A percentile compares a stretch with the other conserved stretches of the same genome.
Conservation (phyloP, 2,113 vertebrate genomes). For the Thoracochromis brauschi region DNA sequence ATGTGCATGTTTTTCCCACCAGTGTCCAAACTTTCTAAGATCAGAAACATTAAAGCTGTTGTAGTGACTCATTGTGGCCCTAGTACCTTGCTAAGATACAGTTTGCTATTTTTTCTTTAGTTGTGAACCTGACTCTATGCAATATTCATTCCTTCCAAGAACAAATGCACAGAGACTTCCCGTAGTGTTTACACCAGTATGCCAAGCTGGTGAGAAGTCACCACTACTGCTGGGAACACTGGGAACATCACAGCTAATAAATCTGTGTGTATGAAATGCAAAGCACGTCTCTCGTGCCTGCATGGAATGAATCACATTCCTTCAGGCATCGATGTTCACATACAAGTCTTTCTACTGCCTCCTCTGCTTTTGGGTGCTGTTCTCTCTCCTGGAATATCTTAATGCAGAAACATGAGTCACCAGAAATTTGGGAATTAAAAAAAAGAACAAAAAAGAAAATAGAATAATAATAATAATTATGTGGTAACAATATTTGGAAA, state of each 20-base stretch:
- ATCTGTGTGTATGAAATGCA: conserved; percentile 3
- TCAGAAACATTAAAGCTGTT: background rate
- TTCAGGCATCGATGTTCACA: background rate
- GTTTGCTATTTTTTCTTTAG: background rate
- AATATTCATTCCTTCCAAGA: background rate
- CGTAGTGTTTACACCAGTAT: background rate
- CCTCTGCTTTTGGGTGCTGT: background rate
- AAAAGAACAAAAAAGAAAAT: background rate
- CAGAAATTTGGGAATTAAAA: background rate
- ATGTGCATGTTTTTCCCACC: background rate
- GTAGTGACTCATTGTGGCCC: background rate
- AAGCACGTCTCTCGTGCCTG: background rate
- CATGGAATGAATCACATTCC: background rate
- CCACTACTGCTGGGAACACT: background rate
- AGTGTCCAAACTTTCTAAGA: background rate
- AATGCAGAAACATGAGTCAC: background rate
- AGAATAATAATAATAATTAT: background rate
- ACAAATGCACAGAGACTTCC: background rate
- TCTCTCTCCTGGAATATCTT: background rate
- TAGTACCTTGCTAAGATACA: background rate
- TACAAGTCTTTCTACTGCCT: background rate
- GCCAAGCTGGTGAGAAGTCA: background rate
- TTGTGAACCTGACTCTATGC: background rate
- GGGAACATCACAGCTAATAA: background rate
- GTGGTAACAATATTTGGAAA: background rate